phyloP scores from a whole-genome alignment of 2,113 vertebrate species.

The Marmota monax region DNA sequence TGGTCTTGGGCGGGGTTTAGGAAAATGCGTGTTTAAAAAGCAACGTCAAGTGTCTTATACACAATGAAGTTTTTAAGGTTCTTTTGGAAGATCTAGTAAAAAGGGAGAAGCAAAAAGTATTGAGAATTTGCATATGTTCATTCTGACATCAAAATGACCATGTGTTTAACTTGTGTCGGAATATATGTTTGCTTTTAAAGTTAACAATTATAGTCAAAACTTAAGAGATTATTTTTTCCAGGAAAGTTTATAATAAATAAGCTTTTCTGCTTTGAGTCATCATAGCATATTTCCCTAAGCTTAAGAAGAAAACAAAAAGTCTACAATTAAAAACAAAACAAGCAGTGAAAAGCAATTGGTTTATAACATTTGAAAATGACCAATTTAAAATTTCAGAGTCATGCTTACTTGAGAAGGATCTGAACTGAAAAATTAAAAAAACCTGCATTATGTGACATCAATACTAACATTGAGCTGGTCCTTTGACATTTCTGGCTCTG shows the following conservation, averaged over 20 bases:
- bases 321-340: conserved; percentile 50
- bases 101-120: background rate
- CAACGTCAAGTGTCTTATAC: background rate
- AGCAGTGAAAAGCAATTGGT: background rate
- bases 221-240: conserved; percentile 31
- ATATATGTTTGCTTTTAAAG: conserved; percentile 48
- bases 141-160: conserved; percentile 37
- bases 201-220: conserved; percentile 53
- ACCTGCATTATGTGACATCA: background rate
- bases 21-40: background rate
- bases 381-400: conserved; percentile 15
- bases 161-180: background rate
- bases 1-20: background rate
- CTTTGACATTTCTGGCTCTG: background rate
- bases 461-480: background rate
- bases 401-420: background rate
- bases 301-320: conserved; percentile 4
- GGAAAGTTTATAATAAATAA: conserved; percentile 48
- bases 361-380: conserved; percentile 26
- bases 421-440: conserved; percentile 49
- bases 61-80: background rate
- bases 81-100: background rate
- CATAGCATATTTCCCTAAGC: conserved; percentile 13
- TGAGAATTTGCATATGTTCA: background rate
- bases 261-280: conserved; percentile 39